Base-by-base conservation (phyloP, 2,113 vertebrate genomes). In the Pavo muticus region DNA sequence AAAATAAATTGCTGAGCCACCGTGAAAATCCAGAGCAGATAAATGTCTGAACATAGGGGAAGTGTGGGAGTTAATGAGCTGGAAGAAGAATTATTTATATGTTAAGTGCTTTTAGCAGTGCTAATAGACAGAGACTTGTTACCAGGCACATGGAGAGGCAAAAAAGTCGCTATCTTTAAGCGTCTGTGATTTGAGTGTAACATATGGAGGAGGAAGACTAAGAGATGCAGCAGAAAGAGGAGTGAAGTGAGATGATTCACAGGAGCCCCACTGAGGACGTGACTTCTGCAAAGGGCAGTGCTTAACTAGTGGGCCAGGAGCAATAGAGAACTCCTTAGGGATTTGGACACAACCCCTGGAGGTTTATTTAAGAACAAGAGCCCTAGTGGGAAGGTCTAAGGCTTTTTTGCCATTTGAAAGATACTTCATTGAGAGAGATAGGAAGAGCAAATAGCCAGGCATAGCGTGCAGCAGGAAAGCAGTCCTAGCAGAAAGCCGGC, bases 1-100 rank as follows among this genome's bases (percentile, higher is more conserved):
- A 87, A 95, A 95, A 81, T 84, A 91, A 96, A 84, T 96, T 61
- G 85, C 96, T 90, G 83, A 96, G 93, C 85, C 88, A 90, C 69
- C 37, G 1, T 60, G 93, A 92, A 93, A 93, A 96, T 88, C 76
- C 9, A 20, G 90, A 93, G 78, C 90, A 93, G 94, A 94, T 88
- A 90, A 93, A 95, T 87, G 76, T 96, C 94, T 94, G 91, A 95
- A 54, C 57, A 27, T 45, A 91, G 93, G 77, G 93, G 82, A 93
- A 90, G 83, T 6, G 76, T 95, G 90, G 95, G 93, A 93, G 77
- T 88, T 93, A 94, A 95, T 91, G 88, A 95, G 79, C 91, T 95
- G 86, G 59, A 72, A 84, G 90, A 83, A 91, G 70, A 94, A 91
- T 95, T 91, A 95, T 96, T 95, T 95, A 88, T 95, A 69, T 78